These are phyloP conservation scores for Saccostrea glomerata DNA, from an alignment of 1,140 invertebrate species.

Conservation along the genomic window DNA sequence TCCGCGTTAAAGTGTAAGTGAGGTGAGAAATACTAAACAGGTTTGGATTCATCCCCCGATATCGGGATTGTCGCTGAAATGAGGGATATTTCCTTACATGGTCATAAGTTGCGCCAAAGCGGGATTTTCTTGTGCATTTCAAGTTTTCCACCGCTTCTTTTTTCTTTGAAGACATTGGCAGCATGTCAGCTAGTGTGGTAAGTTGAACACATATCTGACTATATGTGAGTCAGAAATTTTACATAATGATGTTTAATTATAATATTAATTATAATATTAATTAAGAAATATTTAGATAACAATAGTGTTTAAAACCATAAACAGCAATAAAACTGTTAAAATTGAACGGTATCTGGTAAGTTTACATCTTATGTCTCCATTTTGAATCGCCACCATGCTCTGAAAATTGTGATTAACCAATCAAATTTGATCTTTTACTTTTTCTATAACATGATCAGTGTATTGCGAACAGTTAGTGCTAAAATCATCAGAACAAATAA, in stretches of 20 bases:
- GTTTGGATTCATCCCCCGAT: not conserved
- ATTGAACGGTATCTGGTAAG: not conserved
- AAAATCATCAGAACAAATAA: not conserved
- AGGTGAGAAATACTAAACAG: not conserved
- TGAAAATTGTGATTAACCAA: too few relatives aligned
- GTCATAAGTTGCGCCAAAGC: not conserved
- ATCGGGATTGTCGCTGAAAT: too few relatives aligned
- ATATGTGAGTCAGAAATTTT: not conserved
- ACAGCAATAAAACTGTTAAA: not conserved
- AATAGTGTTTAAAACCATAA: not conserved
- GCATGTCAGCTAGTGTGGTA: not conserved
- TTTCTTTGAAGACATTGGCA: not conserved
- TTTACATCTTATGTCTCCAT: not conserved
- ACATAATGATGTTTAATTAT: not conserved
- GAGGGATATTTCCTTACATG: constrained; percentile 2
- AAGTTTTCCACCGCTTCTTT: not conserved
- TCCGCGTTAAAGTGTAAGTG: too few relatives aligned
- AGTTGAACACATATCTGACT: not conserved
- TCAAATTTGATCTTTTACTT: not conserved
- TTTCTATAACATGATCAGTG: not conserved
- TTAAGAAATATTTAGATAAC: not conserved
- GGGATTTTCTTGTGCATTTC: too few relatives aligned
- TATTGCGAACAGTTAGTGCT: not conserved
- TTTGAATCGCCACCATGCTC: too few relatives aligned
- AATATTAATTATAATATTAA: not conserved